Conservation (phyloP, 2,113 vertebrate genomes). For the Myodes glareolus region DNA sequence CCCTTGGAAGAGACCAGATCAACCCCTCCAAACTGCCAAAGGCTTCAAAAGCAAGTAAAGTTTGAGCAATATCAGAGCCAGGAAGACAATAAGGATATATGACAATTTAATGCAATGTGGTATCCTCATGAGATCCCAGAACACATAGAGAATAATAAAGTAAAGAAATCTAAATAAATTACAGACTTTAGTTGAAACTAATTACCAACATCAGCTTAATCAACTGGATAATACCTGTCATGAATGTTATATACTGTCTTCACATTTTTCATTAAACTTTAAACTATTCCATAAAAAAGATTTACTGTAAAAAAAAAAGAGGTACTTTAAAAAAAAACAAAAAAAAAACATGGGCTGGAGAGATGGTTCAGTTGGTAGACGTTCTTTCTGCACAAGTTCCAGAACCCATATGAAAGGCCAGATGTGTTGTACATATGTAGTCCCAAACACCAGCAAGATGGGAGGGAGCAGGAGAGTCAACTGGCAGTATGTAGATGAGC, state of each 20-base stretch:
- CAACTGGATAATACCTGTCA: neutral
- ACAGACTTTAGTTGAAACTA: neutral
- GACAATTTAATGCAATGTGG: neutral
- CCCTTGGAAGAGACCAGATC: neutral
- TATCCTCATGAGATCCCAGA: neutral
- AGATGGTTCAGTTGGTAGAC: neutral
- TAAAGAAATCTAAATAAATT: neutral
- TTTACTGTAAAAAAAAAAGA: neutral
- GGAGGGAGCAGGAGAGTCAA: neutral
- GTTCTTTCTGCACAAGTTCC: neutral
- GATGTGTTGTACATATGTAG: neutral
- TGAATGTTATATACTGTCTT: neutral
- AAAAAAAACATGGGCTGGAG: no score
- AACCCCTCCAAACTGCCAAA: neutral
- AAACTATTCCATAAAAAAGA: neutral
- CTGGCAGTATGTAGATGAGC: neutral
- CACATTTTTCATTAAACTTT: neutral
- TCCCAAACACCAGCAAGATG: neutral
- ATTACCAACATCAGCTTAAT: neutral
- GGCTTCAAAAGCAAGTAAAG: conserved; percentile 6
- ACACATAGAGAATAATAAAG: neutral
- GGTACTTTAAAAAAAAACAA: neutral
- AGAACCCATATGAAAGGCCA: neutral
- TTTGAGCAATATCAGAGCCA: neutral
- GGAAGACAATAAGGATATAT: neutral